phyloP scores from a whole-genome alignment of 2,113 vertebrate species.

The Hyperopisus bebe region DNA sequence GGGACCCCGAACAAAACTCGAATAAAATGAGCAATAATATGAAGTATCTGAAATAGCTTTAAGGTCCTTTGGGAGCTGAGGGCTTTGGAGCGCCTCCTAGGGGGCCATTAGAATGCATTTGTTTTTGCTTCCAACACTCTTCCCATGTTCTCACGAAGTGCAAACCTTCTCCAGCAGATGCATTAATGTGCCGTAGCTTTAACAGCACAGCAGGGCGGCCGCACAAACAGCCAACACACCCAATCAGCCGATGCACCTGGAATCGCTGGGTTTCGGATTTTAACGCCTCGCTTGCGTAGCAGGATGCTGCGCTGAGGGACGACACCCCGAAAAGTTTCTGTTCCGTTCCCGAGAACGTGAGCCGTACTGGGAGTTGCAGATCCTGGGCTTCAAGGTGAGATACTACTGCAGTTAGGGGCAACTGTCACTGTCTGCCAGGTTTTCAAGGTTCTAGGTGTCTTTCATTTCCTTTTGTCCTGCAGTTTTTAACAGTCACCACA shows the following conservation, averaged over 20 bases:
- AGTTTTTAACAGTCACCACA: not conserved
- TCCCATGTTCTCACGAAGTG: not conserved
- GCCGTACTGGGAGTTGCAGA: too few species aligned
- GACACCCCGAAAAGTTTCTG: not conserved
- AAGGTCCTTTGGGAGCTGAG: not conserved
- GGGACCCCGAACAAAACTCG: not conserved
- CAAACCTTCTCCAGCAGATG: not conserved
- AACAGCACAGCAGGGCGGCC: not conserved
- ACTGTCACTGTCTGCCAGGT: not conserved
- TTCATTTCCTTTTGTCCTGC: not conserved
- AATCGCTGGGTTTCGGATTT: not conserved
- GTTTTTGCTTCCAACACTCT: too few species aligned
- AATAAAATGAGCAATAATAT: not conserved
- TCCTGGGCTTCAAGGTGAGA: not conserved
- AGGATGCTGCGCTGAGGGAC: not conserved
- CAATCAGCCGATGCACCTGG: not conserved
- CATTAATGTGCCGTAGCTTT: not conserved
- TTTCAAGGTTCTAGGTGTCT: not conserved
- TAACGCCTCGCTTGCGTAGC: not conserved
- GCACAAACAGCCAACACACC: not conserved
- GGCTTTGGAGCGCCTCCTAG: not conserved
- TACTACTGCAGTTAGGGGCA: too few species aligned
- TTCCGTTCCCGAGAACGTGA: not conserved
- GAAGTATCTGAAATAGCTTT: not conserved
- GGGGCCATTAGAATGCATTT: not conserved